A percentile compares a stretch with the other conserved stretches of the same genome.
Conservation (phyloP, 1,140 invertebrate species). For the Lordiphosa mommai region DNA sequence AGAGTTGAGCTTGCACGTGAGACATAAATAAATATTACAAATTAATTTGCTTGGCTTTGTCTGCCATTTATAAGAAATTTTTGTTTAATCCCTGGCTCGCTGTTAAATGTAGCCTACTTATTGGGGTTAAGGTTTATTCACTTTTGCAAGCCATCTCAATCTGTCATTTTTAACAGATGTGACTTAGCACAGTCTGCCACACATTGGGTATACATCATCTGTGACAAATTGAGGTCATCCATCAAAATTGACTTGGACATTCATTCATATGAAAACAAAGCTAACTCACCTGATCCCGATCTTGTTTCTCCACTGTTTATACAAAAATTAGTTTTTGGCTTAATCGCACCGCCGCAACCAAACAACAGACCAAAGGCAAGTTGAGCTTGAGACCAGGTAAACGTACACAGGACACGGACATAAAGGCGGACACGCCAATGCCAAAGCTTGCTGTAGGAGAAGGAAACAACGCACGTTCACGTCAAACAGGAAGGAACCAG, state of each 20-base stretch:
- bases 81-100: neutral
- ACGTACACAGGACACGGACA: conserved; percentile 40
- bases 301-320: too few relatives aligned
- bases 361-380: conserved; percentile 6
- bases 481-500: conserved; percentile 68
- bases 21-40: conserved; percentile 40
- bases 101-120: too few relatives aligned
- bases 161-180: neutral
- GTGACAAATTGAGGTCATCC: conserved; percentile 34
- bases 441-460: conserved; percentile 21
- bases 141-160: neutral
- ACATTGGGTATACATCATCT: conserved; percentile 45
- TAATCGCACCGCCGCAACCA: neutral
- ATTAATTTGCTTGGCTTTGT: conserved; percentile 15
- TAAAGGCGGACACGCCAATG: conserved; percentile 24
- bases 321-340: too few relatives aligned
- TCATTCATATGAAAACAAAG: neutral
- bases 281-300: conserved; percentile 25
- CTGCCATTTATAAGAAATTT: neutral
- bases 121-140: too few relatives aligned
- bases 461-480: conserved; percentile 70
- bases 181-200: neutral
- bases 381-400: conserved; percentile 29
- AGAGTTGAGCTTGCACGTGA: conserved; percentile 33
- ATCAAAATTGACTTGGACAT: conserved; percentile 25